Conservation (phyloP, 53 echinoderm and acorn worm species). For the Antedon mediterranea region DNA sequence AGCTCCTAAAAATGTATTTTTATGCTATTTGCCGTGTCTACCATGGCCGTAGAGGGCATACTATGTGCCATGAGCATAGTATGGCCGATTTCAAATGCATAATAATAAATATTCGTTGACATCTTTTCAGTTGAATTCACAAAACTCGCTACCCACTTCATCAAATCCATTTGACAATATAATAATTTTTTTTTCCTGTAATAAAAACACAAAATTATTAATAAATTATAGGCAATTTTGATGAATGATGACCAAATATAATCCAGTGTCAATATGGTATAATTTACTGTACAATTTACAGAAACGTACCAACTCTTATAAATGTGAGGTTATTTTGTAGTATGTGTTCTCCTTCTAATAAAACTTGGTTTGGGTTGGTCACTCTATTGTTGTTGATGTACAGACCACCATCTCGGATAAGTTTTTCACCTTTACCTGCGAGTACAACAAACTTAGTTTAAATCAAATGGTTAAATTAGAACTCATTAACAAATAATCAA, state of each 20-base stretch:
- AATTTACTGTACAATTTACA: not conserved
- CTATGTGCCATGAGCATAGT: too few species aligned
- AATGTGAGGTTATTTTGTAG: constrained; percentile 65
- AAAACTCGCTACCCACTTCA: too few species aligned
- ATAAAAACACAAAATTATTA: not conserved
- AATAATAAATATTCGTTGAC: too few species aligned
- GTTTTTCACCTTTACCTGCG: constrained; percentile 35
- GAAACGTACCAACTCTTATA: constrained; percentile 64
- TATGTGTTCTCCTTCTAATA: constrained; percentile 69
- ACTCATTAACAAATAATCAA: too few species aligned
- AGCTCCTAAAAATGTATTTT: too few species aligned
- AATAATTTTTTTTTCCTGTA: constrained; percentile 74
- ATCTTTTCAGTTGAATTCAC: too few species aligned
- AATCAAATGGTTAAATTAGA: too few species aligned
- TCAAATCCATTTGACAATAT: constrained; percentile 54
- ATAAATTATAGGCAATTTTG: too few species aligned
- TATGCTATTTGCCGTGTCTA: too few species aligned
- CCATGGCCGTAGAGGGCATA: too few species aligned
- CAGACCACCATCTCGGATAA: constrained; percentile 60
- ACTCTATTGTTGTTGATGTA: constrained; percentile 65
- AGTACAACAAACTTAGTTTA: not conserved
- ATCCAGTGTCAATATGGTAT: too few species aligned
- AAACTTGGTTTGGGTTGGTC: constrained; percentile 49
- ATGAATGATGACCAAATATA: not conserved
- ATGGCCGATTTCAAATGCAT: too few species aligned